Conservation (phyloP, 2,797 vertebrate genomes). For the Sebastiscus tertius region DNA sequence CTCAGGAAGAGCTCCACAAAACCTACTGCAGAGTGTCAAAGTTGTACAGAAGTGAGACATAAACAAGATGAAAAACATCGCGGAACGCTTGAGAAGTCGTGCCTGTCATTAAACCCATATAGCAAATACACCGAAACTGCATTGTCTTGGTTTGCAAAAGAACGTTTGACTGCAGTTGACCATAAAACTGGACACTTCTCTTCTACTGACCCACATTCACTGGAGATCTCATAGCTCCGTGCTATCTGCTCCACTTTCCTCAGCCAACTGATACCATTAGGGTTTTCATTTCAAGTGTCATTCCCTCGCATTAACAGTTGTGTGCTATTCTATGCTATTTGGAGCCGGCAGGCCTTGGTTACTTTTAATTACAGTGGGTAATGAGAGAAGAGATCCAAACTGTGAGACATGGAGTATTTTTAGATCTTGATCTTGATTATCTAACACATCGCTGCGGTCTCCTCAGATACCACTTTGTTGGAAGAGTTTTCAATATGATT, state of each 20-base stretch:
- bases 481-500: slow-evolving; percentile 33
- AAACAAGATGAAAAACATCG: slow-evolving; percentile 39
- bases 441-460: slow-evolving; percentile 66
- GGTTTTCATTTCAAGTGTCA: slow-evolving; percentile 68
- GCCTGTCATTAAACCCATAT: slow-evolving; percentile 31
- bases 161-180: slow-evolving; percentile 13
- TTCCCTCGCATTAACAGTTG: slow-evolving; percentile 75
- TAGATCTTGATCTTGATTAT: slow-evolving; percentile 80
- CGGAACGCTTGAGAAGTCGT: slow-evolving; percentile 10
- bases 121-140: slow-evolving; percentile 9
- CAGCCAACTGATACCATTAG: slow-evolving; percentile 37
- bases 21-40: slow-evolving; percentile 57
- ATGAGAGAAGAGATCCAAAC: slow-evolving; percentile 81
- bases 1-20: slow-evolving; percentile 53
- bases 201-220: slow-evolving; percentile 38
- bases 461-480: slow-evolving; percentile 59
- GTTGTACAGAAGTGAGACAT: slow-evolving; percentile 41
- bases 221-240: slow-evolving; percentile 3
- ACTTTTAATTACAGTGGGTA: slow-evolving; percentile 85
- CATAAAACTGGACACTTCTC: slow-evolving; percentile 10
- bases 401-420: slow-evolving; percentile 81
- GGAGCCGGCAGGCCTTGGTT: slow-evolving; percentile 72
- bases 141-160: neutral
- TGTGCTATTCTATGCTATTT: slow-evolving; percentile 69
- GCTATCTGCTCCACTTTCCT: slow-evolving; percentile 45